phyloP scores from a whole-genome alignment of 2,797 vertebrate species.

The Hoplostethus atlanticus region DNA sequence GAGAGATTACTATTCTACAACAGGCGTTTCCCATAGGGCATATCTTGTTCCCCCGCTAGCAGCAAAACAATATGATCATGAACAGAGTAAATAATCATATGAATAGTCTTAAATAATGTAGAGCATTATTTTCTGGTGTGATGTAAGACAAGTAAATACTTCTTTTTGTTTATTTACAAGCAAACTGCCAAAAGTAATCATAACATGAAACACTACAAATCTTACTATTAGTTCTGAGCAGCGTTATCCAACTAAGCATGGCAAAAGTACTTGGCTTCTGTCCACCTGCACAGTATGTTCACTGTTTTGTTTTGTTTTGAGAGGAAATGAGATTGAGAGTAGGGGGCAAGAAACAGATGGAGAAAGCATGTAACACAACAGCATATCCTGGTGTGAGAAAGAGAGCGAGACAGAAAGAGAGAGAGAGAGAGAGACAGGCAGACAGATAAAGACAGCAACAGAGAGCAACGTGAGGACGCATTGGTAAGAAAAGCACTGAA shows the following conservation, averaged over 20 bases:
- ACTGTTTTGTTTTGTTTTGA: constrained; percentile 47
- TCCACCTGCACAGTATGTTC: constrained; percentile 61
- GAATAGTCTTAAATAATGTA: constrained; percentile 8
- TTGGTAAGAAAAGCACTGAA: background rate
- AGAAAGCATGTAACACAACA: constrained; percentile 65
- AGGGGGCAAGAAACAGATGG: constrained; percentile 76
- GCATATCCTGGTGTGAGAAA: constrained; percentile 37
- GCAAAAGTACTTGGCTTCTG: constrained; percentile 50
- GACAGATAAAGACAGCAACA: background rate
- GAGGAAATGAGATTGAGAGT: constrained; percentile 43
- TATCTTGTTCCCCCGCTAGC: constrained; percentile 16
- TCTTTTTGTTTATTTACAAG: constrained; percentile 23
- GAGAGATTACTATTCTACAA: constrained; percentile 2
- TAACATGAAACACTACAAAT: background rate
- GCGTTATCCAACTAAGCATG: constrained; percentile 50
- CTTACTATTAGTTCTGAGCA: constrained; percentile 5
- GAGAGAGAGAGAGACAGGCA: constrained; percentile 10
- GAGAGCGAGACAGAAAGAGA: background rate
- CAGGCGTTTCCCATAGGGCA: constrained; percentile 1
- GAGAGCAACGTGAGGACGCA: constrained; percentile 7
- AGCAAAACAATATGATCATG: background rate
- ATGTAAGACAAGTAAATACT: constrained; percentile 35
- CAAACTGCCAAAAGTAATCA: constrained; percentile 45
- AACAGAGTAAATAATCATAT: background rate
- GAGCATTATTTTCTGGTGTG: constrained; percentile 21